Evolutionary conservation across 2,113 vertebrate genomes (phyloP).

Genomic region (Addax nasomaculatus): DNA sequence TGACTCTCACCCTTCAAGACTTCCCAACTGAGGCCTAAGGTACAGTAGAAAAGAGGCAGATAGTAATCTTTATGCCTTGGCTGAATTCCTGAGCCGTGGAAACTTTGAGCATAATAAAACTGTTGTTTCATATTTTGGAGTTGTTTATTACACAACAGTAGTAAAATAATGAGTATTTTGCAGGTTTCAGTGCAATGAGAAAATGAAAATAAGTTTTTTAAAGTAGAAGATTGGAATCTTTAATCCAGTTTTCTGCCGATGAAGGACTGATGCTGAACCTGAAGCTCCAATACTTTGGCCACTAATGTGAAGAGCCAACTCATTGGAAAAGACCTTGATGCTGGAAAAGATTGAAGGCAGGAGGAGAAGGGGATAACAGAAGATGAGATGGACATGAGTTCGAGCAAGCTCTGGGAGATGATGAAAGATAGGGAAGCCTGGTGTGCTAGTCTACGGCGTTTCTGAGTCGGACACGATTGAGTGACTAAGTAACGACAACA

Average conservation of each 20-base stretch:
- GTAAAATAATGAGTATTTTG: background rate
- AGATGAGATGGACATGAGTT: background rate
- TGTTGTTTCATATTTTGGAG: background rate
- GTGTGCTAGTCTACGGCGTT: rapidly evolving
- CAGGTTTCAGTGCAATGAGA: background rate
- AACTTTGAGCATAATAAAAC: background rate
- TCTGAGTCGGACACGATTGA: background rate
- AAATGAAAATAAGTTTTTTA: constrained; percentile 20
- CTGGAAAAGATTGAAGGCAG: background rate
- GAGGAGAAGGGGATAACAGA: background rate
- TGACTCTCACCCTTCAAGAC: background rate
- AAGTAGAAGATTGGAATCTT: background rate
- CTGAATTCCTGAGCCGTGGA: background rate
- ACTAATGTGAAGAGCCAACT: background rate
- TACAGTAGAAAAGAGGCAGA: background rate
- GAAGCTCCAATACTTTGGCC: background rate
- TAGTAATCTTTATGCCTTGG: background rate
- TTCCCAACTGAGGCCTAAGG: background rate
- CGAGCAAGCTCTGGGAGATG: background rate
- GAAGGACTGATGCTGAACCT: background rate
- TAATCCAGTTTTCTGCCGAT: background rate
- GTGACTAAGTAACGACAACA: background rate
- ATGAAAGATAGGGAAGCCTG: background rate
- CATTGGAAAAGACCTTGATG: background rate
- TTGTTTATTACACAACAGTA: background rate